Evolutionary conservation across 1,140 invertebrate species (phyloP).

Genomic region (Vanessa tameamea): DNA sequence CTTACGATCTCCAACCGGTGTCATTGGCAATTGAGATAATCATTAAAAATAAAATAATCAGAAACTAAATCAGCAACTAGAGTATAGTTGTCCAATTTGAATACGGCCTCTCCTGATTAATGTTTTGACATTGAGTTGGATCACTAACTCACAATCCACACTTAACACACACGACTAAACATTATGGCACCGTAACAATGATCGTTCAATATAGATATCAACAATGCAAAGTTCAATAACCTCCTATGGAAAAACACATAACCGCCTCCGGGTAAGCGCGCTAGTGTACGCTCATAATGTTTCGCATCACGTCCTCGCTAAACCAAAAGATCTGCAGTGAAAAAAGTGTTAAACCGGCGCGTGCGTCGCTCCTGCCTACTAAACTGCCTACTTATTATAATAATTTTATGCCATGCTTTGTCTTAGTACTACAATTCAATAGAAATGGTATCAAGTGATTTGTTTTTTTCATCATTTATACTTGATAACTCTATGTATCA

Average conservation of each 20-base stretch:
- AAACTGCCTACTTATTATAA: conserved; percentile 25
- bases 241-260: conserved; percentile 30
- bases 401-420: background rate
- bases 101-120: too few species aligned
- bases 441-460: background rate
- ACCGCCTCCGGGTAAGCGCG: conserved; percentile 4
- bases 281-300: conserved; percentile 16
- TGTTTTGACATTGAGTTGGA: too few species aligned
- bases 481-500: background rate
- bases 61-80: too few species aligned
- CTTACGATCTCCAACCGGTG: too few species aligned
- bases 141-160: too few species aligned
- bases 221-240: conserved; percentile 17
- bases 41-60: too few species aligned
- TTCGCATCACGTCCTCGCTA: conserved; percentile 30
- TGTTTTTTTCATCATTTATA: background rate
- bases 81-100: too few species aligned
- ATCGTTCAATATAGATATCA: background rate
- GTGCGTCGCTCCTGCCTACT: conserved; percentile 29
- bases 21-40: too few species aligned
- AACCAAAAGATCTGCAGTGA: conserved; percentile 28
- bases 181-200: background rate
- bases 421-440: background rate
- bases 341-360: conserved; percentile 33
- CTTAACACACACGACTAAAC: too few species aligned